Percentiles rank a stretch among this genome's conserved stretches.
phyloP scores from a whole-genome alignment of 2,113 vertebrate genomes.

The Rhinolophus ferrumequinum region DNA sequence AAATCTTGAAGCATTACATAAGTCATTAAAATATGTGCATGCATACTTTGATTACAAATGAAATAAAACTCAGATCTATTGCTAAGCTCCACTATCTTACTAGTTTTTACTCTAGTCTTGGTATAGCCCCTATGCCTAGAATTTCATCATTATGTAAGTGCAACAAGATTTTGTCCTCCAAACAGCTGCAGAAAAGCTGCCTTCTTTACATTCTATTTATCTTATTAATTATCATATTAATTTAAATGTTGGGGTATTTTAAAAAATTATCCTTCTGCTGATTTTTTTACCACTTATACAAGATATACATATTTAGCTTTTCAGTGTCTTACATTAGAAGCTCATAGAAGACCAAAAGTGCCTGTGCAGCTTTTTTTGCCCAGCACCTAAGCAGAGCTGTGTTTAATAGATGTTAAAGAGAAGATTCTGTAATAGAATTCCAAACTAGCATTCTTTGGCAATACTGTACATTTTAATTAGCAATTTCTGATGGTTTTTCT shows the following conservation, averaged over 20 bases:
- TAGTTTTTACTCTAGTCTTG: background rate
- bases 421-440: background rate
- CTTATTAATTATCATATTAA: background rate
- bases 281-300: background rate
- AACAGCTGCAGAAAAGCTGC: background rate
- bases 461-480: background rate
- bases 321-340: constrained; percentile 11
- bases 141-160: background rate
- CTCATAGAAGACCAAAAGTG: background rate
- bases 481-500: background rate
- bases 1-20: background rate
- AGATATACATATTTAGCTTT: background rate
- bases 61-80: background rate
- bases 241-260: background rate
- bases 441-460: background rate
- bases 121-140: background rate
- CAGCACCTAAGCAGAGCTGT: background rate
- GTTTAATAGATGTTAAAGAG: background rate
- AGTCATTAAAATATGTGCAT: background rate
- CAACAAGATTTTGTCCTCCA: background rate
- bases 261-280: background rate
- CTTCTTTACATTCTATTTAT: background rate
- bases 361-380: background rate
- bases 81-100: background rate
- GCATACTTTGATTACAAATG: background rate